Evolutionary conservation across 1,140 invertebrate species (phyloP), one percentile per base, ranked within the genome.

Genomic region (Heliothis virescens): DNA sequence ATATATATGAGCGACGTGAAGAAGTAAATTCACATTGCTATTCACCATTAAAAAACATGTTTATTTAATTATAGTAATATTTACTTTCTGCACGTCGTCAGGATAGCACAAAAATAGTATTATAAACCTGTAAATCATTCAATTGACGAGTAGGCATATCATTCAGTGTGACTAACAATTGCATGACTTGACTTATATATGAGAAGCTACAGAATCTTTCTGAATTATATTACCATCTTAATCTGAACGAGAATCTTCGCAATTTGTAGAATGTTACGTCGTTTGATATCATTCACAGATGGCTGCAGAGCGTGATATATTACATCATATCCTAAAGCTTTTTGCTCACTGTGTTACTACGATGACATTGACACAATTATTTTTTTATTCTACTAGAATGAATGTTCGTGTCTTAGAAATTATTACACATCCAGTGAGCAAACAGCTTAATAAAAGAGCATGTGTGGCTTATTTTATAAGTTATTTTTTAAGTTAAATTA

Each of bases 101-200:
- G 48, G 29, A 74, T 13, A 63, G 73, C 73, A 75, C 73, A 62
- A 10, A 18, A n/a, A 60, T 21, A 21, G 13, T 52, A 53, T n/a
- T 48, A 12, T 67, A 48, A 18, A 67, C 63, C 16, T 71, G 21
- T 71, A 50, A 13, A 29, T 71, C 65, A 52, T 52, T 29, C 1
- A 71, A 12, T 7, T 21, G 15, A 48, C 16, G 48, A 71, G 3
- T 79, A 79, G 21, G 50, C 29, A 81, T 79, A 81, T 79, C 62
- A 47, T 48, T 18, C 16, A 47, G 79, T 86, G 86, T 88, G 78
- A 88, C 86, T 88, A 88, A 87, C 86, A 83, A 53, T 15, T 86
- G 86, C 86, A 88, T 86, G 86, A 81, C 26, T 34, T 86, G 86
- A 81, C 26, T 34, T 65, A 73, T n/a, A 18, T 69, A 29, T 21